A percentile compares a stretch with the other conserved stretches of the same genome.
phyloP scores from a whole-genome alignment of 2,113 vertebrate species.

The Vulpes vulpes region DNA sequence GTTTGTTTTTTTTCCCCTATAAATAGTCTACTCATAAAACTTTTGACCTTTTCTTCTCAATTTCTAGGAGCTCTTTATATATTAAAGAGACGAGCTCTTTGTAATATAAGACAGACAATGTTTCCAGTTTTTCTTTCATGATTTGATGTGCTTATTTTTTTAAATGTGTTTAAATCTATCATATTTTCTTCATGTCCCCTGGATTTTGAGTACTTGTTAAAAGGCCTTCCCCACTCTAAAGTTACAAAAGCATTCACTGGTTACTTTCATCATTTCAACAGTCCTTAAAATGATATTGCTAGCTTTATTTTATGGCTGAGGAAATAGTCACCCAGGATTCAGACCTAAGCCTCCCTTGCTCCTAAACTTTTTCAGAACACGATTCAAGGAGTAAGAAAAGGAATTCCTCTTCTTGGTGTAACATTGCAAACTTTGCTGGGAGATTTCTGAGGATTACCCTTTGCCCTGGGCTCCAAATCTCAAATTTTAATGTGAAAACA shows the following conservation, averaged over 20 bases:
- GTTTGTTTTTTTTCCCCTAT: not conserved
- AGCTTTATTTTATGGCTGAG: not conserved
- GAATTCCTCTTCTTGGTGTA: not conserved
- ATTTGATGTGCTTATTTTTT: slow-evolving; percentile 22
- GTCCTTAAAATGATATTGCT: not conserved
- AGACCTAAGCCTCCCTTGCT: not conserved
- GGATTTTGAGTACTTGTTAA: not conserved
- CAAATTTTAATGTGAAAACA: not conserved
- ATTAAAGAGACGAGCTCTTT: slow-evolving; percentile 23
- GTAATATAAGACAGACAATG: not conserved
- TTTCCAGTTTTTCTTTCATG: not conserved
- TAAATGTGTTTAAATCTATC: not conserved
- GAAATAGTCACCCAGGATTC: not conserved
- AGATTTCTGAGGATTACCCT: not conserved
- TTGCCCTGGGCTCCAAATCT: not conserved
- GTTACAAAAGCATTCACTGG: not conserved
- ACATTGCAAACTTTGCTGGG: not conserved
- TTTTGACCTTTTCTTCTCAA: slow-evolving; percentile 45
- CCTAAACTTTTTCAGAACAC: slow-evolving; percentile 3
- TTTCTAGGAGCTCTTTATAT: slow-evolving; percentile 54
- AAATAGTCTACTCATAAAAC: not conserved
- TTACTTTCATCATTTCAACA: not conserved
- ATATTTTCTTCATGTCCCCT: not conserved
- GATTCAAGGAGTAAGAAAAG: not conserved
- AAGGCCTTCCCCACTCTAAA: not conserved